Conservation (phyloP, 2,113 vertebrate species). For the Petrocephalus microphthalmus region DNA sequence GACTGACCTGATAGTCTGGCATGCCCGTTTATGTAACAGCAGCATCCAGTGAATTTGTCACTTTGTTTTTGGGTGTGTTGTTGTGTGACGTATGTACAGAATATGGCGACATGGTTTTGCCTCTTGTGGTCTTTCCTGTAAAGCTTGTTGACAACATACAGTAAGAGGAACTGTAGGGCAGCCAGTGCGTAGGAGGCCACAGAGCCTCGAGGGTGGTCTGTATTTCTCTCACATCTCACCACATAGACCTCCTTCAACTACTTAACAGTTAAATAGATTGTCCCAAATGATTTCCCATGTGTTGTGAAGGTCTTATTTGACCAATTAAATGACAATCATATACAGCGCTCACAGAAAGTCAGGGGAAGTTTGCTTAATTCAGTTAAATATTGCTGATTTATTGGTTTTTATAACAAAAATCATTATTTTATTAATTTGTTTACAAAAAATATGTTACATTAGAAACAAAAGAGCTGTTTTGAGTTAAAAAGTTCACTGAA, state of each 20-base stretch:
- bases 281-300: not conserved
- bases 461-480: not conserved
- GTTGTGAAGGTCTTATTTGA: not conserved
- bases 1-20: not conserved
- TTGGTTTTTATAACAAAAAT: not conserved
- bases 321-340: not conserved
- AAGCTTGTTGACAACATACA: not conserved
- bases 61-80: not conserved
- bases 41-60: not conserved
- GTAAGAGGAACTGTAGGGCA: not conserved
- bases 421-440: not conserved
- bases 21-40: not conserved
- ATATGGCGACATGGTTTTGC: not conserved
- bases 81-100: not conserved
- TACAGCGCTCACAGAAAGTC: not conserved
- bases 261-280: not conserved
- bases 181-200: not conserved
- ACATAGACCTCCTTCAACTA: not conserved
- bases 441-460: not conserved
- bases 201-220: not conserved
- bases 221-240: not conserved
- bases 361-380: not conserved
- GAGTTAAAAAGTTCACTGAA: not conserved
- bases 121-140: not conserved
- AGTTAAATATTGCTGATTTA: not conserved